Evolutionary conservation across 2,113 vertebrate species (phyloP).

Genomic region (Ictalurus furcatus): DNA sequence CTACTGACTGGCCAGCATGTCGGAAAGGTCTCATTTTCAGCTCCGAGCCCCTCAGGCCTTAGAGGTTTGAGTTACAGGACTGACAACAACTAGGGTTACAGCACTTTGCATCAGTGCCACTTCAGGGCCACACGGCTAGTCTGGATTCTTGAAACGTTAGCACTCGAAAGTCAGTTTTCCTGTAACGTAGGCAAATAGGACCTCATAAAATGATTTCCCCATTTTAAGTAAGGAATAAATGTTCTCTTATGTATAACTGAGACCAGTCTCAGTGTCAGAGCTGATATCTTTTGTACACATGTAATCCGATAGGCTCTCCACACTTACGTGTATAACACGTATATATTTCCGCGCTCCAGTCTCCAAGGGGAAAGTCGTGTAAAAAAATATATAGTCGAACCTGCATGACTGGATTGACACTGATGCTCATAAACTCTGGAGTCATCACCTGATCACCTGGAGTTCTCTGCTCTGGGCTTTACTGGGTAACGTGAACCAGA

Average conservation of each 20-base stretch:
- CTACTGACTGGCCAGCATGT: neutral
- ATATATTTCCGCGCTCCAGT: neutral
- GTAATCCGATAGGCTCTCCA: neutral
- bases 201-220: neutral
- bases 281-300: neutral
- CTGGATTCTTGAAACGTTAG: neutral
- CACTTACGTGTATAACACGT: neutral
- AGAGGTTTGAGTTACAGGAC: slow-evolving; percentile 35
- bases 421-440: neutral
- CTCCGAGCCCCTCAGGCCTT: slow-evolving; percentile 6
- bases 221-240: neutral
- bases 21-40: slow-evolving; percentile 16
- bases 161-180: neutral
- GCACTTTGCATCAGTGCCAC: neutral
- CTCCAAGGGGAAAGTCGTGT: neutral
- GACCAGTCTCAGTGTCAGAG: neutral
- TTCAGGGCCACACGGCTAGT: neutral
- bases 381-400: neutral
- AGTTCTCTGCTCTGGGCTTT: slow-evolving; percentile 12
- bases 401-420: neutral
- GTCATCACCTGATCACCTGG: slow-evolving; percentile 2
- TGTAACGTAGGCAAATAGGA: neutral
- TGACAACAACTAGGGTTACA: slow-evolving; percentile 23
- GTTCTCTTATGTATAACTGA: neutral
- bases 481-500: slow-evolving; percentile 30